Conservation (phyloP, 2,888 invertebrate genomes). For the Adelphocoris suturalis region DNA sequence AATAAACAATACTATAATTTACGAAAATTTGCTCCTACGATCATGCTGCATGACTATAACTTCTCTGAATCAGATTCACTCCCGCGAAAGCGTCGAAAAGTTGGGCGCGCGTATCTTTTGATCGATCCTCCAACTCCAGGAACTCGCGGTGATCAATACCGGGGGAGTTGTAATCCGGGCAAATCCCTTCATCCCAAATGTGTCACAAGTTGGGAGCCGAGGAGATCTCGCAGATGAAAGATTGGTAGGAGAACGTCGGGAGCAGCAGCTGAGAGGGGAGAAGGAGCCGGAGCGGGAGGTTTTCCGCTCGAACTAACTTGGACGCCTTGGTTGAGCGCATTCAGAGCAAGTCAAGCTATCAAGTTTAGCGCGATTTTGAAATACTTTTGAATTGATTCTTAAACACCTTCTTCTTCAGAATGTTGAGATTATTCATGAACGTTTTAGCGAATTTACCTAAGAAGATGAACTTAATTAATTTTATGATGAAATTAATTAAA, state of each 20-base stretch:
- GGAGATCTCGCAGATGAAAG: conserved; percentile 23
- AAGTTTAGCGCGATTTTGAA: neutral
- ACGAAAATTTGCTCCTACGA: no score
- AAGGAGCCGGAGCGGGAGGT: neutral
- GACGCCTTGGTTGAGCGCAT: neutral
- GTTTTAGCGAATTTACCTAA: no score
- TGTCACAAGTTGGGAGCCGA: conserved; percentile 3
- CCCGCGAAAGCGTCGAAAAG: neutral
- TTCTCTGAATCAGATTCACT: neutral
- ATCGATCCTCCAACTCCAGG: neutral
- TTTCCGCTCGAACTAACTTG: conserved; percentile 30
- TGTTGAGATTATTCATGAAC: no score
- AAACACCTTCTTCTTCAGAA: no score
- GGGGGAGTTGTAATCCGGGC: conserved; percentile 33
- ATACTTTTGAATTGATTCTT: no score
- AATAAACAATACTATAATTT: no score
- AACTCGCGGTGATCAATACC: conserved; percentile 37
- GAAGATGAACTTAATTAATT: no score
- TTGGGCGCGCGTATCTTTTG: neutral
- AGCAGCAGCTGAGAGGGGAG: conserved; percentile 1
- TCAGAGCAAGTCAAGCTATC: neutral
- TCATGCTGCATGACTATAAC: no score
- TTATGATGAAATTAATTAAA: no score
- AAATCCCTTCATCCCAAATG: conserved; percentile 16
- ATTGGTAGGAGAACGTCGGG: conserved; percentile 2